Conservation (phyloP, 2,888 invertebrate genomes). For the Polyploca ridens region DNA sequence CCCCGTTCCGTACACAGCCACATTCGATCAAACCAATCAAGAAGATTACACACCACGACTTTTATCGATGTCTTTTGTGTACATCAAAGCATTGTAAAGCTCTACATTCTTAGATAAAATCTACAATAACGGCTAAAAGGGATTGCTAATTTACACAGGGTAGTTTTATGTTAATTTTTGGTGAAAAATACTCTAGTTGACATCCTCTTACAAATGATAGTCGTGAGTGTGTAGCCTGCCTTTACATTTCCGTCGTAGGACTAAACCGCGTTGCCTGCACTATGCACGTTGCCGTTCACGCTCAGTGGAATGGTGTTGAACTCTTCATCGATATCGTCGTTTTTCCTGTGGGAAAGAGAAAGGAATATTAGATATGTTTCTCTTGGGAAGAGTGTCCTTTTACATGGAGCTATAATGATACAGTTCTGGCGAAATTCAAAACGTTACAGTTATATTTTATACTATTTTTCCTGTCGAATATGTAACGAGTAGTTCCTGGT, state of each 20-base stretch:
- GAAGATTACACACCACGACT: slow-evolving; percentile 47
- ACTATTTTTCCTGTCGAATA: too few species aligned
- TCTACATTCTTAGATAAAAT: slow-evolving; percentile 15
- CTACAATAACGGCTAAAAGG: slow-evolving; percentile 4
- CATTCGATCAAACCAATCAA: slow-evolving; percentile 39
- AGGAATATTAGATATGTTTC: slow-evolving; percentile 7
- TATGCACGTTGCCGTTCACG: slow-evolving; percentile 72
- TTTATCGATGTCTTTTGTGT: slow-evolving; percentile 18
- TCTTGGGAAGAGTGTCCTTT: not conserved
- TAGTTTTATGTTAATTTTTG: not conserved
- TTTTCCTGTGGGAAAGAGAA: slow-evolving; percentile 65
- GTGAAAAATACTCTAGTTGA: not conserved
- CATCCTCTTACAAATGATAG: slow-evolving; percentile 12
- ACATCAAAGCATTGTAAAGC: slow-evolving; percentile 15
- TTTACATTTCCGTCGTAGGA: slow-evolving; percentile 24
- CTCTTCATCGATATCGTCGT: slow-evolving; percentile 76
- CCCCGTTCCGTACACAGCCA: slow-evolving; percentile 27
- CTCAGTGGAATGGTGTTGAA: slow-evolving; percentile 81
- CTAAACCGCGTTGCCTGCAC: slow-evolving; percentile 79
- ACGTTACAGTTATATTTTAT: not conserved
- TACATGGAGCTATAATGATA: not conserved
- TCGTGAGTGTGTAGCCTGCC: slow-evolving; percentile 41
- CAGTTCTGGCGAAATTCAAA: not conserved
- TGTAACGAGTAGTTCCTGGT: too few species aligned
- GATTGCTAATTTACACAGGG: slow-evolving; percentile 6